Base-by-base conservation (phyloP, 2,797 vertebrate species). In the Danio aesculapii region DNA sequence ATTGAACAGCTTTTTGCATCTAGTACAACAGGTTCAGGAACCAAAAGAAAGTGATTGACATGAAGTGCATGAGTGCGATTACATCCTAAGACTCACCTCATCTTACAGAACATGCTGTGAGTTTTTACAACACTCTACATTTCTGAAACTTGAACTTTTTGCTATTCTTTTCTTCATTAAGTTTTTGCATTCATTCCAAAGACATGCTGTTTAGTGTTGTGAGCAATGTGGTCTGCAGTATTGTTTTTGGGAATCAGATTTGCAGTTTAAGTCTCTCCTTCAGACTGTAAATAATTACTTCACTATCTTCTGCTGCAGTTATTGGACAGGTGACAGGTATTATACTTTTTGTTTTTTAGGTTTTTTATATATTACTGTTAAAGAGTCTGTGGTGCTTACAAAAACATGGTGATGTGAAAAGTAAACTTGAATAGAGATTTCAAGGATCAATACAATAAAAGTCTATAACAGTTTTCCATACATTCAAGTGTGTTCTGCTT, bases 261-360 rank as follows among this genome's bases (percentile, higher is more conserved):
- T 30, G 30, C 30, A 30, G 30, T 30, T 30, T 30, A 30, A 30
- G 30, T 30, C 30, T 30, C 30, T 30, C 3, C 30, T 30, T 30
- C 30, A 30, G 30, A 30, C 30, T 30, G 30, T 30, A 30, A 30
- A 30, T 30, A 30, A 30, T 30, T 30, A 30, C 30, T 30, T 30
- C 30, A 30, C 30, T 30, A 30, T 88, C 46, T 71, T 89, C 5
- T 83, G 1, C 13, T 81, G 86, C 41, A 57, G n/a, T 84, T 57
- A 44, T 81, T 76, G 88, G 86, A 72, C 78, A 83, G 79, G 88
- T 88, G 86, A 72, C 78, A 83, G 79, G 88, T 88, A 86, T 0
- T 67, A 16, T 50, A 74, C 64, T 5, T 53, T 14, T 21, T 30
- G 30, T 30, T 30, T 30, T 30, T 30, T 30, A 30, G 3, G 3